A percentile compares a stretch with the other conserved stretches of the same genome.
These are phyloP conservation scores for Telmatochromis sp. DNA, from an alignment of 2,113 vertebrate species.

Conservation along the genomic window DNA sequence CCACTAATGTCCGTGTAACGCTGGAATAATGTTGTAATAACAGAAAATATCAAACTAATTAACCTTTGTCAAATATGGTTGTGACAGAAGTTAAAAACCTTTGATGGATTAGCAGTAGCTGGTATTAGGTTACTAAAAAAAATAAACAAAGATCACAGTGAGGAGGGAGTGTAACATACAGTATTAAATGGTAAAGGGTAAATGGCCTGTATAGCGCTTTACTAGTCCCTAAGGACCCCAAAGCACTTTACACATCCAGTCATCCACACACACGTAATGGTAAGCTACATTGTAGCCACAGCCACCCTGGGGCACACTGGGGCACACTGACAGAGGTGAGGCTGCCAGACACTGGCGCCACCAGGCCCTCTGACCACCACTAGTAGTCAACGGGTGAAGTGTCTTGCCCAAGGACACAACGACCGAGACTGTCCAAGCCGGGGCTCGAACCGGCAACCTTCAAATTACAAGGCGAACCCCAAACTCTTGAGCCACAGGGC, in stretches of 20 bases:
- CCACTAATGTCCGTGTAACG: neutral
- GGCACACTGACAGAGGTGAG: accelerated
- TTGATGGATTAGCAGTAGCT: neutral
- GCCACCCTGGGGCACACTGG: accelerated
- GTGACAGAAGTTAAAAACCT: neutral
- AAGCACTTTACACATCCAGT: neutral
- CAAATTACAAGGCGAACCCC: accelerated
- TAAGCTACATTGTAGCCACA: neutral
- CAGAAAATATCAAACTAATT: neutral
- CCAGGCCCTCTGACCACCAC: accelerated
- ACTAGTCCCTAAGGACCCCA: neutral
- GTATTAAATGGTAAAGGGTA: neutral
- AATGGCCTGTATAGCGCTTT: neutral
- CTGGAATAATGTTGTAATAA: neutral
- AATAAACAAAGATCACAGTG: neutral
- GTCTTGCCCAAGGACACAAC: neutral
- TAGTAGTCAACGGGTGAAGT: neutral
- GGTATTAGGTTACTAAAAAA: neutral
- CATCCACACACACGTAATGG: neutral
- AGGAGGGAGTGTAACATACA: neutral
- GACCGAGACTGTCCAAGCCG: neutral
- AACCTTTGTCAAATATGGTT: neutral
- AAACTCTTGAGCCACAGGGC: too few species aligned
- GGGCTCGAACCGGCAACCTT: neutral
- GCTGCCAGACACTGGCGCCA: accelerated